Conservation (phyloP, 1,140 invertebrate species). For the Lordiphosa mommai region DNA sequence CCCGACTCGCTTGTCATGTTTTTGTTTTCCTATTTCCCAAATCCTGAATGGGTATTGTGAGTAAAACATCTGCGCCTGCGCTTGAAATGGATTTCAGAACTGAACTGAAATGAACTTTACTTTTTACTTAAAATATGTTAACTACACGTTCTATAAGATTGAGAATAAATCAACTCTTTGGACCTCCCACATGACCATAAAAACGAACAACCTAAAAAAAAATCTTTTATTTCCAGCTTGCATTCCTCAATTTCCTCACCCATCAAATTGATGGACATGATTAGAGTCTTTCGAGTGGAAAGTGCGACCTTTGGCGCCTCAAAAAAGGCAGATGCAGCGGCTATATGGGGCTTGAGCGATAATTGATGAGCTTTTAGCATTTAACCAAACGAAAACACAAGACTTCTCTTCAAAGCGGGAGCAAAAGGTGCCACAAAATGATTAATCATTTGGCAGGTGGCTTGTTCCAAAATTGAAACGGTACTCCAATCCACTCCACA, state of each 20-base stretch:
- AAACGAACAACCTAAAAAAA: constrained; percentile 14
- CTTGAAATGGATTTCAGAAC: constrained; percentile 22
- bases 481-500: constrained; percentile 4
- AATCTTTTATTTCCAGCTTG: constrained; percentile 11
- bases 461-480: constrained; percentile 23
- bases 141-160: no score
- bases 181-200: constrained; percentile 35
- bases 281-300: constrained; percentile 55
- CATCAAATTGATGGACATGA: constrained; percentile 76
- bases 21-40: constrained; percentile 7
- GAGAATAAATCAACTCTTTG: background rate
- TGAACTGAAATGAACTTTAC: no score
- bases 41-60: constrained; percentile 36
- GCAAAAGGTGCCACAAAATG: constrained; percentile 48
- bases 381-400: constrained; percentile 42
- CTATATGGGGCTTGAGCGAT: constrained; percentile 23
- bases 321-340: constrained; percentile 57
- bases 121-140: no score
- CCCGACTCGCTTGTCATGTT: constrained; percentile 55
- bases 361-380: constrained; percentile 78
- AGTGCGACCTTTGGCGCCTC: constrained; percentile 73
- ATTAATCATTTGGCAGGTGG: constrained; percentile 77
- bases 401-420: constrained; percentile 12
- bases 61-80: constrained; percentile 66
- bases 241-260: constrained; percentile 14